phyloP scores from a whole-genome alignment of 2,888 invertebrate genomes.

The Agrochola lychnidis region DNA sequence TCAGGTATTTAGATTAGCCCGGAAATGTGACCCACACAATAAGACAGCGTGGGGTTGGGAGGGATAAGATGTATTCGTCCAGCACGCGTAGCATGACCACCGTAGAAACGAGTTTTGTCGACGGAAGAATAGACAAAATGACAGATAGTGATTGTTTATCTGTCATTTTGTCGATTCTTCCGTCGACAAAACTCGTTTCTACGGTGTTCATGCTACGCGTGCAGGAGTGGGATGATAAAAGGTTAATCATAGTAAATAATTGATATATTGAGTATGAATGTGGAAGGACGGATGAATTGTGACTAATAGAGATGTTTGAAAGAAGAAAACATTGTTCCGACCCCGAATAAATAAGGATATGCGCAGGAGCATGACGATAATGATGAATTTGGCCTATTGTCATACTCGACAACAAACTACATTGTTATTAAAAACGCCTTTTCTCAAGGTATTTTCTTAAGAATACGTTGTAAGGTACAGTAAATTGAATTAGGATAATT shows the following conservation, averaged over 20 bases:
- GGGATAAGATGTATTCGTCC: neutral
- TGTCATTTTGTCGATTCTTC: no score
- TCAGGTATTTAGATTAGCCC: conserved; percentile 29
- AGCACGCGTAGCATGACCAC: no score
- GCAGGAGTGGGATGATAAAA: neutral
- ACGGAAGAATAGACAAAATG: no score
- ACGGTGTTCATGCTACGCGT: no score
- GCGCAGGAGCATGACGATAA: neutral
- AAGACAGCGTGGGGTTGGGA: neutral
- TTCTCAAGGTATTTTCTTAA: conserved; percentile 6
- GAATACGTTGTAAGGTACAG: neutral
- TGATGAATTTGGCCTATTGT: neutral
- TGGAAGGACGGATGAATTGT: neutral
- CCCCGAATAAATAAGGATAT: neutral
- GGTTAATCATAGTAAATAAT: neutral
- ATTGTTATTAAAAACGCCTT: neutral
- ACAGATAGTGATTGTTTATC: no score
- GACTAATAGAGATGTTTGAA: neutral
- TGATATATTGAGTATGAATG: neutral
- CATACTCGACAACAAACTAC: neutral
- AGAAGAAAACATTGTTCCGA: neutral
- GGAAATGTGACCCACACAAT: conserved; percentile 31
- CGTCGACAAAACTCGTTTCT: no score
- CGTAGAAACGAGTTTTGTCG: no score
- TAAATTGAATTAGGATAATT: conserved; percentile 16